A percentile compares a stretch with the other conserved stretches of the same genome.
Conservation (phyloP, 2,797 vertebrate species). For the Pipistrellus pipistrellus region DNA sequence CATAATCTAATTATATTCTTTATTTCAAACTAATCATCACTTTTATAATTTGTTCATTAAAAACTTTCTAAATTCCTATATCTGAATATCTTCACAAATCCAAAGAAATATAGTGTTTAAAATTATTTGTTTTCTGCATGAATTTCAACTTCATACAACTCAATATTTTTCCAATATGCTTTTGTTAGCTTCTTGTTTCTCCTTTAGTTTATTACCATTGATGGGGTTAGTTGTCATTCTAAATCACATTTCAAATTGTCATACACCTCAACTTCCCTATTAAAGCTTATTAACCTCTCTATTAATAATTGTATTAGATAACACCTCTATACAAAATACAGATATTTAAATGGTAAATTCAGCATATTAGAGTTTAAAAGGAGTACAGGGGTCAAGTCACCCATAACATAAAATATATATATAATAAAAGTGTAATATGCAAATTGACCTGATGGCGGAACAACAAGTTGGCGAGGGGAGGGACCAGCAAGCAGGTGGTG, state of each 20-base stretch:
- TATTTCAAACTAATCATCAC: conserved; percentile 70
- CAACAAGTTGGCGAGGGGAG: rapidly evolving
- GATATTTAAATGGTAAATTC: neutral
- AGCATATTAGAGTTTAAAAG: neutral
- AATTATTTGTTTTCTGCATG: neutral
- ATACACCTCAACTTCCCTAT: neutral
- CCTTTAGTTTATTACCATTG: neutral
- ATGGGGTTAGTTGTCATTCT: neutral
- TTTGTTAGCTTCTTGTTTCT: neutral
- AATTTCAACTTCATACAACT: neutral
- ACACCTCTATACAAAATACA: neutral
- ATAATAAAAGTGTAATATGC: neutral
- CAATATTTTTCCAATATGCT: neutral
- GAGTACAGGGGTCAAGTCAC: neutral
- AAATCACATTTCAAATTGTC: neutral
- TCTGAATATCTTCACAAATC: conserved; percentile 61
- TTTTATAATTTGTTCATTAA: conserved; percentile 68
- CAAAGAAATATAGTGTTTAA: neutral
- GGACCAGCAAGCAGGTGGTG: too few species aligned
- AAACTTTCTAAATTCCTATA: conserved; percentile 61
- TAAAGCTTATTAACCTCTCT: neutral
- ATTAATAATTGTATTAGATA: neutral
- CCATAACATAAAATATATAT: too few species aligned
- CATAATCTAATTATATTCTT: conserved; percentile 71
- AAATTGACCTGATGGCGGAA: too few species aligned